phyloP scores from a whole-genome alignment of 2,113 vertebrate genomes.

The Emydocephalus ijimae region DNA sequence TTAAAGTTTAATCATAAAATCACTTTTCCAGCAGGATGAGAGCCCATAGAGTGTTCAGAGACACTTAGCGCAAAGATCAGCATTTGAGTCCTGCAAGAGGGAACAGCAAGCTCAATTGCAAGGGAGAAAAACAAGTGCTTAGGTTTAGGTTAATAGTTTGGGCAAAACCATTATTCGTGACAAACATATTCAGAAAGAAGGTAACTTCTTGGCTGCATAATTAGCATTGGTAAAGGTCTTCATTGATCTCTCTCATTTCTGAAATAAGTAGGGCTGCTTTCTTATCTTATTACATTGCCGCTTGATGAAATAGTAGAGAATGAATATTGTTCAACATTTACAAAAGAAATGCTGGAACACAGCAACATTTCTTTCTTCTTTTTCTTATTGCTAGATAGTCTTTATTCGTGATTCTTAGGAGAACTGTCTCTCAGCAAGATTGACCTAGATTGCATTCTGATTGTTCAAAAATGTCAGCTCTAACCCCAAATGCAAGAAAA shows the following conservation, averaged over 20 bases:
- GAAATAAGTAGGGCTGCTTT: not conserved
- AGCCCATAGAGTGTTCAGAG: not conserved
- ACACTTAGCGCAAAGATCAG: not conserved
- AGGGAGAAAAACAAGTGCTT: not conserved
- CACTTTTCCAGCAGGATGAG: not conserved
- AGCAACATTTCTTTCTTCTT: not conserved
- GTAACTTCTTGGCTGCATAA: not conserved
- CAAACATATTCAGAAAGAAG: not conserved
- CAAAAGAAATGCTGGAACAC: not conserved
- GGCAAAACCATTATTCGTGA: not conserved
- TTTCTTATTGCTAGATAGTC: not conserved
- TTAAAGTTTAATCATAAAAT: not conserved
- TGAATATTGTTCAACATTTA: not conserved
- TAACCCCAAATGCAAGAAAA: not conserved
- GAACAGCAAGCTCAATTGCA: not conserved
- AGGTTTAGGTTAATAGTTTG: not conserved
- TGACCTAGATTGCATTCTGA: not conserved
- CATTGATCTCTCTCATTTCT: not conserved
- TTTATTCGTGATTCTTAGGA: not conserved
- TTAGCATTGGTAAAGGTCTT: not conserved
- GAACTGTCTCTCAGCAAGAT: not conserved
- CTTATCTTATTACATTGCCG: not conserved
- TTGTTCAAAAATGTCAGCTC: not conserved
- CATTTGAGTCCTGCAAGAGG: not conserved
- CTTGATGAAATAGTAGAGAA: not conserved